phyloP scores from a whole-genome alignment of 2,888 invertebrate species.

The Leistus spinibarbis region DNA sequence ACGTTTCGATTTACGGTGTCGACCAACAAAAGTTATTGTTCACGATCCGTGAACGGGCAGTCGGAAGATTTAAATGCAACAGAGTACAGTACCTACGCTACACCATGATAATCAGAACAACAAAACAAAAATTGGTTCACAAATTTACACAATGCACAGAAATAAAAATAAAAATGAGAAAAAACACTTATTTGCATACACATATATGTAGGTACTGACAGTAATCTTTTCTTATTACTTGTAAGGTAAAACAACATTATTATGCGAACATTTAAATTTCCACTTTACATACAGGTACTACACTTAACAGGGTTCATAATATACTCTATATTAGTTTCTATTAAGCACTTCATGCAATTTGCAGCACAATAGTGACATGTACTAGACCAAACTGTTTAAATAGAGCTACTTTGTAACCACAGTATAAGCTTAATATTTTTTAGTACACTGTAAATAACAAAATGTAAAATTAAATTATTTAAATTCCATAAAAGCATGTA shows the following conservation, averaged over 20 bases:
- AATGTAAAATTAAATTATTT: too few species aligned
- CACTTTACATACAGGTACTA: too few species aligned
- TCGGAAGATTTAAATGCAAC: background rate
- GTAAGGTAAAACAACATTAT: background rate
- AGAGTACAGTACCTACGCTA: background rate
- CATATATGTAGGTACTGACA: background rate
- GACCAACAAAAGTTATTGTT: constrained; percentile 32
- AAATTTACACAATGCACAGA: constrained; percentile 12
- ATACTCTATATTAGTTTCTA: too few species aligned
- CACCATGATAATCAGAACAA: background rate
- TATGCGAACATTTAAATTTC: too few species aligned
- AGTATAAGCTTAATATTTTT: too few species aligned
- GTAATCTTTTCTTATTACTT: background rate
- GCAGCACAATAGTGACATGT: too few species aligned
- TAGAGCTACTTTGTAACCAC: too few species aligned
- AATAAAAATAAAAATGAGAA: background rate
- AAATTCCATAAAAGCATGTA: too few species aligned
- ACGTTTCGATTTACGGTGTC: constrained; percentile 36
- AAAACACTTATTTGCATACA: background rate
- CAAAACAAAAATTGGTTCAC: background rate
- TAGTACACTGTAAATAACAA: too few species aligned
- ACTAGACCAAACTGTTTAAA: too few species aligned
- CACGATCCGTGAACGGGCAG: constrained; percentile 11
- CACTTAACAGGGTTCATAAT: too few species aligned
- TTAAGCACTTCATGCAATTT: too few species aligned